A percentile compares a stretch with the other conserved stretches of the same genome.
Conservation (phyloP, 1,140 invertebrate genomes). For the Coelopa frigida region DNA sequence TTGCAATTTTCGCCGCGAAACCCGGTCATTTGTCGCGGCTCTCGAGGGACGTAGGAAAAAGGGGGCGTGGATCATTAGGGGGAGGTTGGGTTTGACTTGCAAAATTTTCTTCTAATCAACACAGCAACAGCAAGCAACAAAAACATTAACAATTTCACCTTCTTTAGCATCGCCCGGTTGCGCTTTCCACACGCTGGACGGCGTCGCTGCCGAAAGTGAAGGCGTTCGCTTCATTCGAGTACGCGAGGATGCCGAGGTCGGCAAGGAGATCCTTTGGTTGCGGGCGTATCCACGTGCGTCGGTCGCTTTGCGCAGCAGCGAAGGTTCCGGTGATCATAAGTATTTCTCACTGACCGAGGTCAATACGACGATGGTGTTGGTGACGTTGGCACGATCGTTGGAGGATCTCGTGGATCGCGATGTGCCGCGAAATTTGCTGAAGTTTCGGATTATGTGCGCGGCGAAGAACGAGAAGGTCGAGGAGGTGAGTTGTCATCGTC, state of each 20-base stretch:
- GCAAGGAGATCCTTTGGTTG: constrained; percentile 37
- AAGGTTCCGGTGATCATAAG: constrained; percentile 36
- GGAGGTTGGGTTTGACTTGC: no score
- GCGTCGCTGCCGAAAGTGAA: constrained; percentile 35
- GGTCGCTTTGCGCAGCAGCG: constrained; percentile 24
- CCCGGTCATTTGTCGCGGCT: no score
- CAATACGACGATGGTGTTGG: constrained; percentile 64
- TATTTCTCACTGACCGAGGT: constrained; percentile 37
- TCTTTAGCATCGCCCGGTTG: constrained; percentile 20
- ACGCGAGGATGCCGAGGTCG: constrained; percentile 36
- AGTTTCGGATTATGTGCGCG: constrained; percentile 63
- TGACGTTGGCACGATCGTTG: constrained; percentile 64
- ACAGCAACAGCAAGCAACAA: no score
- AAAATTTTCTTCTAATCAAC: no score
- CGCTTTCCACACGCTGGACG: constrained; percentile 38
- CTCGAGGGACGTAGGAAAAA: no score
- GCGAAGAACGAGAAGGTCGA: constrained; percentile 43
- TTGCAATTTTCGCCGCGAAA: no score
- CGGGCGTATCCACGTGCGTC: constrained; percentile 38
- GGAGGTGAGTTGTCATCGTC: constrained; percentile 42
- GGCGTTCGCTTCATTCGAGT: constrained; percentile 42
- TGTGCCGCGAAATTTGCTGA: constrained; percentile 70
- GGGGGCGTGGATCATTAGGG: no score
- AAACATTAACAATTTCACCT: no score
- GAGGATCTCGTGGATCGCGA: constrained; percentile 74